Evolutionary conservation across 2,113 vertebrate species (phyloP).

Genomic region (Pituophis catenifer): DNA sequence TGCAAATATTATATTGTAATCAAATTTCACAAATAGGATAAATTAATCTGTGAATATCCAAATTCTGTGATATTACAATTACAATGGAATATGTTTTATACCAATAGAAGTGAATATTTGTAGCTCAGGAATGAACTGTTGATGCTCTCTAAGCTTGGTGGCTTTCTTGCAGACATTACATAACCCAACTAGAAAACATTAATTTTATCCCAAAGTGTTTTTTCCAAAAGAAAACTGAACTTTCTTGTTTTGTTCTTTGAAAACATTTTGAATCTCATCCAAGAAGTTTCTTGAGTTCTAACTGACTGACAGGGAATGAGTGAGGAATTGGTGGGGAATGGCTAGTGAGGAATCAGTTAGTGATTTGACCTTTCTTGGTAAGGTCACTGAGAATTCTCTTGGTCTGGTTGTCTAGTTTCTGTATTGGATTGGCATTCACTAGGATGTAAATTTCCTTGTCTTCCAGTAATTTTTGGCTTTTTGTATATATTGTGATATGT

Average conservation of each 20-base stretch:
- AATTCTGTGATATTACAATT: neutral
- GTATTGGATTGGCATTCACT: neutral
- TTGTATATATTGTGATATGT: neutral
- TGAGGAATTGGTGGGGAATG: neutral
- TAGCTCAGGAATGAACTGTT: neutral
- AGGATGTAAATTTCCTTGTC: neutral
- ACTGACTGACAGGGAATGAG: neutral
- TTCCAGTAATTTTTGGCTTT: neutral
- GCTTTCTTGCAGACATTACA: neutral
- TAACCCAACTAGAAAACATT: neutral
- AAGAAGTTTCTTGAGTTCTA: neutral
- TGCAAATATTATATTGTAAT: neutral
- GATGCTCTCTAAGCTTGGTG: neutral
- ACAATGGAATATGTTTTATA: neutral
- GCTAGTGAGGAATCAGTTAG: neutral
- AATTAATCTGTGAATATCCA: neutral
- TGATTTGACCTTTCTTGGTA: neutral
- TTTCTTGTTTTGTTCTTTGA: neutral
- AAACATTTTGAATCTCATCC: neutral
- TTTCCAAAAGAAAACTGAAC: neutral
- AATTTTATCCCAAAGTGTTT: neutral
- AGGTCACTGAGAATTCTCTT: neutral
- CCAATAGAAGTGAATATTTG: neutral
- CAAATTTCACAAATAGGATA: neutral
- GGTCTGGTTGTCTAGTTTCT: neutral